These are phyloP conservation scores for Kryphioiulus occultus DNA, from an alignment of 2,888 invertebrate genomes.

Conservation along the genomic window DNA sequence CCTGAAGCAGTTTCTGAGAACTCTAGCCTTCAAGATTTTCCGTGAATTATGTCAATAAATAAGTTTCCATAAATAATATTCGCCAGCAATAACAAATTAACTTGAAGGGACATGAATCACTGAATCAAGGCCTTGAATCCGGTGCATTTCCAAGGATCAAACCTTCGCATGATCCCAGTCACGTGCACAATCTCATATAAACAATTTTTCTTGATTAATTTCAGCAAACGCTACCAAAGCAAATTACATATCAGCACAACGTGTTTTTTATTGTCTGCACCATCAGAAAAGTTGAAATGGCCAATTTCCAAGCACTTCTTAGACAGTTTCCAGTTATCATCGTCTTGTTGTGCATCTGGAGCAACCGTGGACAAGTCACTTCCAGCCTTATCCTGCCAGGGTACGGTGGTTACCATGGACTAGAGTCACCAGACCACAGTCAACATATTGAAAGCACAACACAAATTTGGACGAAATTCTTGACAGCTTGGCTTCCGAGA, in stretches of 20 bases:
- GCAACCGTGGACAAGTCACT: neutral
- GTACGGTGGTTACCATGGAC: no score
- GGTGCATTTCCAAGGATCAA: neutral
- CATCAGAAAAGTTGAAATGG: neutral
- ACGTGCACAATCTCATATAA: neutral
- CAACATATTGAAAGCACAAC: neutral
- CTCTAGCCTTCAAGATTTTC: neutral
- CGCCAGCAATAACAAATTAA: neutral
- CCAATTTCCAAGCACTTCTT: neutral
- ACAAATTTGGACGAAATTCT: neutral
- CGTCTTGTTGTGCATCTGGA: neutral
- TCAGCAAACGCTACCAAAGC: neutral
- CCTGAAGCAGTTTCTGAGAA: neutral
- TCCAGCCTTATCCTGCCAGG: neutral
- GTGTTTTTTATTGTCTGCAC: neutral
- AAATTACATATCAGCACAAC: neutral
- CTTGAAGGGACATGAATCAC: conserved; percentile 15
- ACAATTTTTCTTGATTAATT: neutral
- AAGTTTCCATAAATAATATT: neutral
- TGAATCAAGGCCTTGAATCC: neutral
- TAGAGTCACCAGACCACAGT: neutral
- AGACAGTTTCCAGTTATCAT: neutral
- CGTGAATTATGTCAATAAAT: neutral
- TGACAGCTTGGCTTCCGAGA: neutral
- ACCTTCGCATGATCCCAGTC: neutral